phyloP scores from a whole-genome alignment of 2,113 vertebrate species.

The Corythoichthys intestinalis region DNA sequence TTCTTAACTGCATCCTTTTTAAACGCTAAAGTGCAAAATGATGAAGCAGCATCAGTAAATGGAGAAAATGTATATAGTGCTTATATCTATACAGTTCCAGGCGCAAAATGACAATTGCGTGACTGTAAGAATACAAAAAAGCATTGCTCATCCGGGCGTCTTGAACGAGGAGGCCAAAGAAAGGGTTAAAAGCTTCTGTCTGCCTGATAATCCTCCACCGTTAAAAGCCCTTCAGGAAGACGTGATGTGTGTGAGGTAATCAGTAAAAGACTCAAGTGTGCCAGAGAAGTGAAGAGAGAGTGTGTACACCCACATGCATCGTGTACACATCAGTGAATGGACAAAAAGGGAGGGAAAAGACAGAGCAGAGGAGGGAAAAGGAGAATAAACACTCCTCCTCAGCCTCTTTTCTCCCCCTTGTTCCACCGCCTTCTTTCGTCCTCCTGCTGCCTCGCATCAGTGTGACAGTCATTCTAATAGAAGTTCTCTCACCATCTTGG shows the following conservation, averaged over 20 bases:
- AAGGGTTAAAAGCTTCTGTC: constrained; percentile 61
- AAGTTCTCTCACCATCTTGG: constrained; percentile 30
- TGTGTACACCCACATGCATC: constrained; percentile 10
- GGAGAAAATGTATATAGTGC: too few species aligned
- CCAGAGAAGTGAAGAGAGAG: constrained; percentile 12
- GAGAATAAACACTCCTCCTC: constrained; percentile 55
- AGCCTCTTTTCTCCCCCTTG: constrained; percentile 12
- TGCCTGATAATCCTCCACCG: constrained; percentile 60
- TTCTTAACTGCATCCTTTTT: too few species aligned
- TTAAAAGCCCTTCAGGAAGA: constrained; percentile 67
- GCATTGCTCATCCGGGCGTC: constrained; percentile 25
- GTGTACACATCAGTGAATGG: constrained; percentile 24
- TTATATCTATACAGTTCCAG: neutral
- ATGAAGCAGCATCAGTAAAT: too few species aligned
- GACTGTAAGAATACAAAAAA: constrained; percentile 6
- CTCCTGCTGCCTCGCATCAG: constrained; percentile 50
- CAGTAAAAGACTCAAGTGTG: constrained; percentile 70
- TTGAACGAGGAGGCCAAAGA: constrained; percentile 26
- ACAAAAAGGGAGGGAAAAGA: constrained; percentile 67
- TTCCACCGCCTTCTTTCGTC: constrained; percentile 16
- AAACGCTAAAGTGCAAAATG: neutral
- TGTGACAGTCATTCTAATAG: constrained; percentile 41
- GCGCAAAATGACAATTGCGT: neutral
- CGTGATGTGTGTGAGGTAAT: constrained; percentile 66
- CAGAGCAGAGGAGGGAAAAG: constrained; percentile 58